Conservation (phyloP, 2,113 vertebrate genomes). For the Apaloderma vittatum region DNA sequence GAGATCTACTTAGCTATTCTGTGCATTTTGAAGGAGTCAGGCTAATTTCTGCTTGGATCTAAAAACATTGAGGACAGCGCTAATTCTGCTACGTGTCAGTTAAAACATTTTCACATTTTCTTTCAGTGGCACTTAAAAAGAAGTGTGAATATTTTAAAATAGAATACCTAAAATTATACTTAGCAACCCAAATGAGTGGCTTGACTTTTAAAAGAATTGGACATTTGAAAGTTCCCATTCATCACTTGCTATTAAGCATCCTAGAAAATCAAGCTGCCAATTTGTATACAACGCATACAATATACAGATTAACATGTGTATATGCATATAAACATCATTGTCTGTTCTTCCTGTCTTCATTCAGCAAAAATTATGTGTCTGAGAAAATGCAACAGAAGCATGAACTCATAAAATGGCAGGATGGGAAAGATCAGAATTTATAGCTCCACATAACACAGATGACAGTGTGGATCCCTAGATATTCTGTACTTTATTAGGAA, state of each 20-base stretch:
- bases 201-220: background rate
- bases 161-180: background rate
- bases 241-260: background rate
- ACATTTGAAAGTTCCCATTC: background rate
- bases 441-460: background rate
- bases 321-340: background rate
- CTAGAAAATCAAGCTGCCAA: background rate
- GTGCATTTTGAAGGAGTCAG: background rate
- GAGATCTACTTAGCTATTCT: background rate
- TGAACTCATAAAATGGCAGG: background rate
- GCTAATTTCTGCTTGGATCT: background rate
- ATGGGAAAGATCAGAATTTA: background rate
- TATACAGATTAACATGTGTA: background rate
- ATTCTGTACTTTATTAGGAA: background rate
- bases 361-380: background rate
- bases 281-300: background rate
- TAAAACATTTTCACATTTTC: background rate
- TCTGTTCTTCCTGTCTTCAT: background rate
- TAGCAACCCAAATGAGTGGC: background rate
- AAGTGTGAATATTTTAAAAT: background rate
- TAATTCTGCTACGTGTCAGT: background rate
- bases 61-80: background rate
- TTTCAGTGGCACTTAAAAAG: background rate
- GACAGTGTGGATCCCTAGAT: background rate
- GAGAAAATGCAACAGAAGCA: background rate